These are phyloP conservation scores for Cuniculus paca DNA, from an alignment of 2,797 vertebrate genomes.

Conservation along the genomic window DNA sequence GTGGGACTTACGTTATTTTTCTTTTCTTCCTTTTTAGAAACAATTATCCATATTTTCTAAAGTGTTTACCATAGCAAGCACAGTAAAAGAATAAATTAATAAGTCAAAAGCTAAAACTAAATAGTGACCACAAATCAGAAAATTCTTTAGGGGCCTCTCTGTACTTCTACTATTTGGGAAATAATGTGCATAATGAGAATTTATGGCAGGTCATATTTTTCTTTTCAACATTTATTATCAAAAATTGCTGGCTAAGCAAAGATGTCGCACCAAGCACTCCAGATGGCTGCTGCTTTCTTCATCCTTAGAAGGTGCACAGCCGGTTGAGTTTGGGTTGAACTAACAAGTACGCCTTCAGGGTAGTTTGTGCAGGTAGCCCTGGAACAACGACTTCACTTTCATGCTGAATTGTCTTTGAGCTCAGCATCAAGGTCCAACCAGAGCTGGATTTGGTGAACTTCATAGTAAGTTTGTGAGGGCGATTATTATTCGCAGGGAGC, in stretches of 20 bases:
- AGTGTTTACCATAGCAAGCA: slow-evolving; percentile 53
- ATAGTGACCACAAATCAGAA: slow-evolving; percentile 62
- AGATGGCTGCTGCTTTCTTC: neutral
- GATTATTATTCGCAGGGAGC: neutral
- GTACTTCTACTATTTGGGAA: slow-evolving; percentile 59
- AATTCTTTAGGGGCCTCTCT: slow-evolving; percentile 47
- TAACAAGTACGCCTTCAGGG: neutral
- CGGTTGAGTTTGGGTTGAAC: neutral
- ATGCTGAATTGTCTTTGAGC: neutral
- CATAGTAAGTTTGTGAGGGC: neutral
- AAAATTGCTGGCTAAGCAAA: slow-evolving; percentile 70
- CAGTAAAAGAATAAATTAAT: slow-evolving; percentile 64
- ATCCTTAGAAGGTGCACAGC: neutral
- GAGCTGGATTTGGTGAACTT: neutral
- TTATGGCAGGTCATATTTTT: slow-evolving; percentile 73
- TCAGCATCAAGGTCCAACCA: neutral
- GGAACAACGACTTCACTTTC: neutral
- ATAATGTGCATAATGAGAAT: slow-evolving; percentile 70
- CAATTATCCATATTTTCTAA: slow-evolving; percentile 30
- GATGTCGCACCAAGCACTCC: slow-evolving; percentile 33
- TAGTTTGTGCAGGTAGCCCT: neutral
- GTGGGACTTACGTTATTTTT: slow-evolving; percentile 1
- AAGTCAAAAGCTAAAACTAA: slow-evolving; percentile 70
- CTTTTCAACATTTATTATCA: slow-evolving; percentile 69
- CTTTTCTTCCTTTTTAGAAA: slow-evolving; percentile 21